A percentile compares a stretch with the other conserved stretches of the same genome.
phyloP scores from a whole-genome alignment of 2,113 vertebrate genomes.

The Leucoraja erinaceus region DNA sequence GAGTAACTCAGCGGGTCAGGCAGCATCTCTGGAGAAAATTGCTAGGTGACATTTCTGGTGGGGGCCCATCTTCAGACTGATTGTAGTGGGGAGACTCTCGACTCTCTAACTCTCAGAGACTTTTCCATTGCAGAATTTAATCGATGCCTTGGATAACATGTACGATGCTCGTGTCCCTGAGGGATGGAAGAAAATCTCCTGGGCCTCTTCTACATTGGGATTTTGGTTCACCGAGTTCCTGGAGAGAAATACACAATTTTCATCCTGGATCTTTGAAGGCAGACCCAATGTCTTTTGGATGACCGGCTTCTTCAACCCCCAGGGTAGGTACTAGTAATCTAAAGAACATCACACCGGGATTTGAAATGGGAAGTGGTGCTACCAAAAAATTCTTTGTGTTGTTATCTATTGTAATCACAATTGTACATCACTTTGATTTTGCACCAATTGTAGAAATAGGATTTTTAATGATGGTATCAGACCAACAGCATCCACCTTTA shows the following conservation, averaged over 20 bases:
- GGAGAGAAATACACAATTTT: conserved; percentile 63
- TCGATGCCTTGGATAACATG: conserved; percentile 64
- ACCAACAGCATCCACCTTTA: too few species aligned
- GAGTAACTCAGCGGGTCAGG: too few species aligned
- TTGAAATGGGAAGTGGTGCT: background rate
- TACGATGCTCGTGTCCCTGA: conserved; percentile 64
- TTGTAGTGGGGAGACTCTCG: too few species aligned
- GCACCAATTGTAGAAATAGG: too few species aligned
- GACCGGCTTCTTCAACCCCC: conserved; percentile 69
- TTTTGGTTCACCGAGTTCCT: conserved; percentile 71
- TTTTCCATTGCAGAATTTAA: conserved; percentile 55
- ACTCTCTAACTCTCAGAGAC: background rate
- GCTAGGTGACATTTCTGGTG: too few species aligned
- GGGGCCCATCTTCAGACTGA: too few species aligned
- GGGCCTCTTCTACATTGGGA: conserved; percentile 66
- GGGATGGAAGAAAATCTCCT: conserved; percentile 62
- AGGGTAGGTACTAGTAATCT: conserved; percentile 50
- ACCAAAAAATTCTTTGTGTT: background rate
- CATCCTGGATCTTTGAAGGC: conserved; percentile 61
- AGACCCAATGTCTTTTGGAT: conserved; percentile 67
- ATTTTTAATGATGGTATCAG: too few species aligned
- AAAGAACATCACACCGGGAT: too few species aligned
- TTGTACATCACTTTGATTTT: background rate
- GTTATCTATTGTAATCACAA: background rate
- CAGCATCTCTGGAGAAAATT: too few species aligned